Conservation (phyloP, 2,797 vertebrate species). For the Nannoperca australis region DNA sequence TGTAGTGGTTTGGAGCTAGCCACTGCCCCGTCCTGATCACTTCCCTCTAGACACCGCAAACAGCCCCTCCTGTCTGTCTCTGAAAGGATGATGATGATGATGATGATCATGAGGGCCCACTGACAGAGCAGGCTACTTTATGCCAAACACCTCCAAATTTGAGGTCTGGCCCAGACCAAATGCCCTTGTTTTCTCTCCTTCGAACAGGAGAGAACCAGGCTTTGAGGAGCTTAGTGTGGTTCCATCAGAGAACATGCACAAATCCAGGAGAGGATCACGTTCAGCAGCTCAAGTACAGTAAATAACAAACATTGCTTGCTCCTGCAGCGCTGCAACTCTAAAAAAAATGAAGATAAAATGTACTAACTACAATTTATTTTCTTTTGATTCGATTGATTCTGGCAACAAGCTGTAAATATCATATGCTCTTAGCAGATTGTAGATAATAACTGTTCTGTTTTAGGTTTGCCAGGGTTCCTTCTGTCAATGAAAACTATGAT, state of each 20-base stretch:
- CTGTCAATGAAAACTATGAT: not conserved
- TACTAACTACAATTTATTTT: not conserved
- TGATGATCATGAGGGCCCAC: constrained; percentile 21
- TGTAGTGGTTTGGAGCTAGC: constrained; percentile 41
- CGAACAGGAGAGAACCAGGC: constrained; percentile 1
- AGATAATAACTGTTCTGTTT: not conserved
- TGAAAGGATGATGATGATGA: constrained; percentile 26
- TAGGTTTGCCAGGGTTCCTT: not conserved
- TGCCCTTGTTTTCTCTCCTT: constrained; percentile 32
- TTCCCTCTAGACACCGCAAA: constrained; percentile 51
- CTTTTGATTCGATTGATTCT: not conserved
- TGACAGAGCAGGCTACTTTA: constrained; percentile 20
- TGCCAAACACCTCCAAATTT: constrained; percentile 55
- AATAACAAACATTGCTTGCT: not conserved
- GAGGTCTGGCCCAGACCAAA: constrained; percentile 27
- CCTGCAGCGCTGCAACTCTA: not conserved
- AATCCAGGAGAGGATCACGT: constrained; percentile 29
- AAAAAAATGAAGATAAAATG: not conserved
- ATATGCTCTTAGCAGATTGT: not conserved
- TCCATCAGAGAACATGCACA: constrained; percentile 2
- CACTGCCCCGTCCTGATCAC: constrained; percentile 30
- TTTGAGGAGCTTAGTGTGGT: constrained; percentile 30
- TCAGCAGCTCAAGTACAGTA: constrained; percentile 4
- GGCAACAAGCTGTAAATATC: not conserved
- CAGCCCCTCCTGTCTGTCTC: constrained; percentile 48